A percentile compares a stretch with the other conserved stretches of the same genome.
Evolutionary conservation across 2,888 invertebrate genomes (phyloP).

Genomic region (Diadegma fenestrale): DNA sequence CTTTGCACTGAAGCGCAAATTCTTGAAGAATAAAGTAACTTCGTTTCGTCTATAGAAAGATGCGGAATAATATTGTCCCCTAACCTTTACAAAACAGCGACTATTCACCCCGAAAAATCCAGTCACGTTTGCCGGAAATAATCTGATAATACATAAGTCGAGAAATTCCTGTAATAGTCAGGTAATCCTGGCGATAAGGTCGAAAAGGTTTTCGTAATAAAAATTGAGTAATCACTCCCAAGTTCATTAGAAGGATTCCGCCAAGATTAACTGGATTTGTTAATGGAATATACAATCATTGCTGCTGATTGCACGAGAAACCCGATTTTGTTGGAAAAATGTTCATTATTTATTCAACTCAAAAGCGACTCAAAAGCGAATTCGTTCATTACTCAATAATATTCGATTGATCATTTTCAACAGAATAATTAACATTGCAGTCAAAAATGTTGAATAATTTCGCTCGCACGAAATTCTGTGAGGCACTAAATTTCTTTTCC

Average conservation of each 20-base stretch:
- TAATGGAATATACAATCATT: background rate
- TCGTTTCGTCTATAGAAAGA: background rate
- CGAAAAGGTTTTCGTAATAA: background rate
- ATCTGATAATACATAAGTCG: background rate
- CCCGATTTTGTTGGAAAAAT: too few relatives aligned
- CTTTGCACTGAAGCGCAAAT: slow-evolving; percentile 5
- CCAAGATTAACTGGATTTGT: background rate
- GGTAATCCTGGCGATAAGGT: background rate
- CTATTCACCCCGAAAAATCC: background rate
- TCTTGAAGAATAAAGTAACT: background rate
- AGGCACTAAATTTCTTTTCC: background rate
- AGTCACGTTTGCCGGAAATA: background rate
- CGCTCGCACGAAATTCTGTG: too few relatives aligned
- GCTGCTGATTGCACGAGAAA: background rate
- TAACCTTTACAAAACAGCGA: background rate
- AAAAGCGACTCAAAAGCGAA: too few relatives aligned
- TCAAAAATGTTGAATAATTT: too few relatives aligned
- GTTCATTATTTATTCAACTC: too few relatives aligned
- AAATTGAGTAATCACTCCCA: background rate
- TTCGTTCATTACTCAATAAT: background rate
- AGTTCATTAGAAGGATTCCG: background rate
- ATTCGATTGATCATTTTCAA: background rate
- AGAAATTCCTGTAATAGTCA: background rate
- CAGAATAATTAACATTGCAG: too few relatives aligned
- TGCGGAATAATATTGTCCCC: background rate